phyloP scores from a whole-genome alignment of 2,113 vertebrate species.

The Tetraodon nigroviridis region DNA sequence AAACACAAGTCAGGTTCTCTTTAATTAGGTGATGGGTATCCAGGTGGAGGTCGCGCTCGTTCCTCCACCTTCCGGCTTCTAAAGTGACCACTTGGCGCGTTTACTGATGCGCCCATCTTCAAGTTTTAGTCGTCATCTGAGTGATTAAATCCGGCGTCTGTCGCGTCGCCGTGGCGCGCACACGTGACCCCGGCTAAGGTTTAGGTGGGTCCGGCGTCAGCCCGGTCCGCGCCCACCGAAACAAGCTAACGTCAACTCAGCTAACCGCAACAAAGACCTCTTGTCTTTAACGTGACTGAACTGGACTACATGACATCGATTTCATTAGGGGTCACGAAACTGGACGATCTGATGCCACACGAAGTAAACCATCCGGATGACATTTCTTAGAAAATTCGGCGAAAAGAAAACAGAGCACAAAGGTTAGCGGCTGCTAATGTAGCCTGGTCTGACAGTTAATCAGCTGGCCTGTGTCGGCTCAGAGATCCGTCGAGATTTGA shows the following conservation, averaged over 20 bases:
- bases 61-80: no score
- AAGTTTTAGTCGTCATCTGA: no score
- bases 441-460: constrained; percentile 40
- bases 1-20: no score
- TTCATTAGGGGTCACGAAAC: fast-evolving
- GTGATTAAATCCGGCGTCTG: no score
- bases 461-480: constrained; percentile 44
- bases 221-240: constrained; percentile 30
- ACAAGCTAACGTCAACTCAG: constrained; percentile 31
- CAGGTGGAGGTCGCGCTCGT: no score
- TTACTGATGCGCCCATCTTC: no score
- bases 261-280: no score
- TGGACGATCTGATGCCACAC: fast-evolving
- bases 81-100: no score
- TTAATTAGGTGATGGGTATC: no score
- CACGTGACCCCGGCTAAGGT: background rate
- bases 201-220: constrained; percentile 51
- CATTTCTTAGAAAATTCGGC: background rate
- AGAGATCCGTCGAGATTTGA: background rate
- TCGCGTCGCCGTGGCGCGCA: constrained; percentile 19
- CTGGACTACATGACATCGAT: no score
- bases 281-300: no score
- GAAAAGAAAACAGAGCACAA: constrained; percentile 36
- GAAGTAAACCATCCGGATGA: background rate
- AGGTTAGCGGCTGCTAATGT: constrained; percentile 42